Evolutionary conservation across 2,797 vertebrate genomes (phyloP), one percentile per base, ranked within the genome.

Genomic region (Paedocypris micromegethes): DNA sequence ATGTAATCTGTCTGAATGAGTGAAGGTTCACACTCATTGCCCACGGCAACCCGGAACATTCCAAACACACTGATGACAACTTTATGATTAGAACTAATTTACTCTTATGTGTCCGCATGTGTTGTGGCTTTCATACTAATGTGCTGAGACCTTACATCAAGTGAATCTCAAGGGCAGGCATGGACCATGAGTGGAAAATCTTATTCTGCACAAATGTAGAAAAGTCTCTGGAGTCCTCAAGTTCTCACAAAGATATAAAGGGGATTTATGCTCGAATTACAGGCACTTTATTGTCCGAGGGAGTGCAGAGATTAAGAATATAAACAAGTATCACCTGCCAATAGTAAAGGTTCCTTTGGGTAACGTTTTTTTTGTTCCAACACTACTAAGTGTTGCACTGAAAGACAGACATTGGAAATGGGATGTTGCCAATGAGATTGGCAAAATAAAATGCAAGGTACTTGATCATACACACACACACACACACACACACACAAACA

Each of bases 11-110:
- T 71, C 49, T 58, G n/a, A 71, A 58, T 58, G 62, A 64, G 44
- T 59, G 55, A 52, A 43, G 38, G 49, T 47, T 57, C 61, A 51
- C 61, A 64, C 23, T 63, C 53, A 63, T 51, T 58, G 48, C 69
- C 69, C 37, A 46, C 4, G 5, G 69, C 61, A 64, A 59, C 48
- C 45, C 3, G 2, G 43, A 71, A 71, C 69, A 64, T 71, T 66
- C 62, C 58, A 62, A 43, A 55, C 7, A 41, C 7, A 4, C 59
- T 38, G 69, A 72, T 64, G 73, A 72, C 59, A 75, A 64, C 44
- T 68, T 75, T 72, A 75, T 44, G 69, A 58, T 54, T 50, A 54
- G 39, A 58, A 64, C 64, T 59, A 58, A 75, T 68, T 67, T 38
- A 55, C 68, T 62, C 9, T 44, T 72, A 58, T 72, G 55, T 68